Evolutionary conservation across 1,140 invertebrate genomes (phyloP).

Genomic region (Myzus persicae): DNA sequence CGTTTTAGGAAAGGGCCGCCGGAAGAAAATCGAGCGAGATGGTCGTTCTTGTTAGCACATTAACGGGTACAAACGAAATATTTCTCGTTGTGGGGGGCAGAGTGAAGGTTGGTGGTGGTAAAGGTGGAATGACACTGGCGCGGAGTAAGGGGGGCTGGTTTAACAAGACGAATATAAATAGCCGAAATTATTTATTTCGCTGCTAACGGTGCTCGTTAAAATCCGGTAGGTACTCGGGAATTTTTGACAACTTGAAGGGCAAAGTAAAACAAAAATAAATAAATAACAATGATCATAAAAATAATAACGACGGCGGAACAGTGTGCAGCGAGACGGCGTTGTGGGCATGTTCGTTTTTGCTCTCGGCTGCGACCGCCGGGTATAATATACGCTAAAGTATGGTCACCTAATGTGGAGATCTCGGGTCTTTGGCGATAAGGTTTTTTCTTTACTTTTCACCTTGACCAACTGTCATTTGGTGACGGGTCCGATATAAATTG

Average conservation of each 20-base stretch:
- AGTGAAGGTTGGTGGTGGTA: not conserved
- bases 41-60: slow-evolving; percentile 46
- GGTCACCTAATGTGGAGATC: no score
- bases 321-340: not conserved
- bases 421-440: no score
- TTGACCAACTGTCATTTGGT: no score
- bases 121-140: not conserved
- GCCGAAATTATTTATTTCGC: slow-evolving; percentile 35
- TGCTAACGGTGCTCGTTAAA: slow-evolving; percentile 17
- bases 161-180: slow-evolving; percentile 42
- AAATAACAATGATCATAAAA: slow-evolving; percentile 41
- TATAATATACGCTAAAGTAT: not conserved
- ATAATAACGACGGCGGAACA: not conserved
- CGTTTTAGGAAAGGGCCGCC: not conserved
- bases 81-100: not conserved
- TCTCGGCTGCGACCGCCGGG: not conserved
- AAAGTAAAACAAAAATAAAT: slow-evolving; percentile 30
- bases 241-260: not conserved
- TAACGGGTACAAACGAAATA: slow-evolving; percentile 45
- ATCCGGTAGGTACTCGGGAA: not conserved
- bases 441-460: not conserved
- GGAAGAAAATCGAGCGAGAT: not conserved
- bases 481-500: no score
- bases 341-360: not conserved
- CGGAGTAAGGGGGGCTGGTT: not conserved